A percentile compares a stretch with the other conserved stretches of the same genome.
phyloP scores from a whole-genome alignment of 2,113 vertebrate species.

The Lampris incognitus region DNA sequence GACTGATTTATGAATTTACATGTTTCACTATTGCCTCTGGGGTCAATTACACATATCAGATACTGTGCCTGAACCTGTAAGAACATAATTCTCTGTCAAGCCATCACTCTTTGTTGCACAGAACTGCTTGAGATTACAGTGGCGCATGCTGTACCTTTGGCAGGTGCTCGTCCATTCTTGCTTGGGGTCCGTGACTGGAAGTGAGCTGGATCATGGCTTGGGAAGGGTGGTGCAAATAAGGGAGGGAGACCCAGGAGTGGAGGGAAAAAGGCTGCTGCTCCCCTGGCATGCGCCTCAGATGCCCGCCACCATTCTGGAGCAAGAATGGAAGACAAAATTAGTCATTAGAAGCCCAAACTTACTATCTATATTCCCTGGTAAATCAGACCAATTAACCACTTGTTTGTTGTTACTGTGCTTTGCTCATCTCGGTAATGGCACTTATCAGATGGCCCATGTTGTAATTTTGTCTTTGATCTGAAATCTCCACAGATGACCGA shows the following conservation, averaged over 20 bases:
- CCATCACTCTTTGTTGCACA: background rate
- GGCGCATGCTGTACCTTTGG: constrained; percentile 79
- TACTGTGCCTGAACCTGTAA: constrained; percentile 9
- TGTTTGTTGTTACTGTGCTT: background rate
- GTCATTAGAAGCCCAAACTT: background rate
- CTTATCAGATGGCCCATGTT: background rate
- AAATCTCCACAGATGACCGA: constrained; percentile 8
- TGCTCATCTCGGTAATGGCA: background rate
- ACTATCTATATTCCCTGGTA: constrained; percentile 5
- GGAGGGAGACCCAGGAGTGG: constrained; percentile 89
- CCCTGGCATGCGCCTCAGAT: constrained; percentile 83
- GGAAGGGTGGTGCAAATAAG: constrained; percentile 85
- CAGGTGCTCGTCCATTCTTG: constrained; percentile 80
- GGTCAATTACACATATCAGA: constrained; percentile 43
- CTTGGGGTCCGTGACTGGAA: constrained; percentile 84
- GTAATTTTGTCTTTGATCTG: constrained; percentile 12
- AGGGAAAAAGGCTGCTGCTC: constrained; percentile 87
- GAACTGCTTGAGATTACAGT: constrained; percentile 1
- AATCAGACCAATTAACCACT: constrained; percentile 4
- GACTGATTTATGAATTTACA: constrained; percentile 33
- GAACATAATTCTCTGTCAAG: constrained; percentile 16
- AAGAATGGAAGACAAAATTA: background rate
- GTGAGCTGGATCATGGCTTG: constrained; percentile 83
- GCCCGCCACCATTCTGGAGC: constrained; percentile 90
- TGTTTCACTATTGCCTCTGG: constrained; percentile 29